phyloP scores from a whole-genome alignment of 2,797 vertebrate genomes.

The Tolypeutes matacus region DNA sequence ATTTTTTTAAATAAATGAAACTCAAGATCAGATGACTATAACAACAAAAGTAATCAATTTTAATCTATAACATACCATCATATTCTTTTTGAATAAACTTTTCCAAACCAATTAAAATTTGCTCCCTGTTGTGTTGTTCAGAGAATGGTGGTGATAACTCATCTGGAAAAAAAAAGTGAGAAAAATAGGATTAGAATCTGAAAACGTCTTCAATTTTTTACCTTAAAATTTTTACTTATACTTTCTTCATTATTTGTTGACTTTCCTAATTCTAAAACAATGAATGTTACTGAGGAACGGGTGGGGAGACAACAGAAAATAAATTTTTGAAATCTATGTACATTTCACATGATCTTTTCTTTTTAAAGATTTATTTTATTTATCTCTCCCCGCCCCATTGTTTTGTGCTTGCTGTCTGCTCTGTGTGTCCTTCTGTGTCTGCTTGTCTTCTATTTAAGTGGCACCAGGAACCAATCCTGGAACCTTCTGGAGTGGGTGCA shows the following conservation, averaged over 20 bases:
- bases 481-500: no score
- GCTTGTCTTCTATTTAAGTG: no score
- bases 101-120: conserved; percentile 96
- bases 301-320: neutral
- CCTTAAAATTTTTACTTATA: conserved; percentile 51
- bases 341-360: conserved; percentile 15
- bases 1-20: conserved; percentile 68
- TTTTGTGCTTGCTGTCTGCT: no score
- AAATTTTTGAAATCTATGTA: conserved; percentile 37
- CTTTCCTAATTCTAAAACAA: conserved; percentile 55
- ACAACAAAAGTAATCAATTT: conserved; percentile 55
- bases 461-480: no score
- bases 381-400: no score
- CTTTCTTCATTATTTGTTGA: conserved; percentile 58
- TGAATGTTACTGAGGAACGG: conserved; percentile 15
- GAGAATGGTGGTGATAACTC: conserved; percentile 93
- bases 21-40: conserved; percentile 46
- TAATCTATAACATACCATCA: conserved; percentile 91
- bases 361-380: no score
- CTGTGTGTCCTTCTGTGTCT: no score
- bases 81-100: conserved; percentile 98
- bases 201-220: conserved; percentile 68
- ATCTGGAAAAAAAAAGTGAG: conserved; percentile 87
- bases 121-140: conserved; percentile 97
- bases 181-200: conserved; percentile 63